Conservation (phyloP, 2,797 vertebrate species). For the Luscinia megarhynchos region DNA sequence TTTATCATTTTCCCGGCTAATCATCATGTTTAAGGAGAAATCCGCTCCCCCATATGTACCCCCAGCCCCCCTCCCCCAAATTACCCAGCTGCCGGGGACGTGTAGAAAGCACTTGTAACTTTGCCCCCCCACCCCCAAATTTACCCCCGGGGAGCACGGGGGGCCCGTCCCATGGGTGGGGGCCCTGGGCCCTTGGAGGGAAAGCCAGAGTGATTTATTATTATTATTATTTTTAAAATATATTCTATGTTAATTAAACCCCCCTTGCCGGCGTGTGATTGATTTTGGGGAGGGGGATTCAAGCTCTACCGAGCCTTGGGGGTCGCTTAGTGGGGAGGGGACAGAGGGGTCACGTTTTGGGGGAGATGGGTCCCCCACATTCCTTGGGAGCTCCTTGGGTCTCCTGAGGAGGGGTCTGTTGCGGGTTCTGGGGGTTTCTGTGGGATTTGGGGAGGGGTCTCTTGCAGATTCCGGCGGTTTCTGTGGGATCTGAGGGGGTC, state of each 20-base stretch:
- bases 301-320: not conserved
- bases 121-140: not conserved
- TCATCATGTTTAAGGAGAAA: not conserved
- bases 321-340: not conserved
- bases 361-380: not conserved
- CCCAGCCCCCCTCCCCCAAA: not conserved
- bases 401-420: too few relatives aligned
- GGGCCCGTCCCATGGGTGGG: not conserved
- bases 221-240: conserved; percentile 66
- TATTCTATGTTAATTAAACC: conserved; percentile 51
- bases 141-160: not conserved
- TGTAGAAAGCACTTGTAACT: conserved; percentile 60
- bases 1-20: not conserved
- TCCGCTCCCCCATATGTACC: not conserved
- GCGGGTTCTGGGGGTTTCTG: too few relatives aligned
- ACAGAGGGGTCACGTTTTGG: not conserved
- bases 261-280: not conserved
- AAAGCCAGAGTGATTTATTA: conserved; percentile 60
- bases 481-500: too few relatives aligned
- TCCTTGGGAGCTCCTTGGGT: too few relatives aligned
- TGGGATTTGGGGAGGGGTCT: too few relatives aligned
- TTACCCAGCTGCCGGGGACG: not conserved
- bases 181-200: not conserved
- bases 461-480: too few relatives aligned
- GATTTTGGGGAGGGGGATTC: not conserved